These are phyloP conservation scores for Glaucidium brasilianum DNA, from an alignment of 2,113 vertebrate genomes.

Conservation along the genomic window DNA sequence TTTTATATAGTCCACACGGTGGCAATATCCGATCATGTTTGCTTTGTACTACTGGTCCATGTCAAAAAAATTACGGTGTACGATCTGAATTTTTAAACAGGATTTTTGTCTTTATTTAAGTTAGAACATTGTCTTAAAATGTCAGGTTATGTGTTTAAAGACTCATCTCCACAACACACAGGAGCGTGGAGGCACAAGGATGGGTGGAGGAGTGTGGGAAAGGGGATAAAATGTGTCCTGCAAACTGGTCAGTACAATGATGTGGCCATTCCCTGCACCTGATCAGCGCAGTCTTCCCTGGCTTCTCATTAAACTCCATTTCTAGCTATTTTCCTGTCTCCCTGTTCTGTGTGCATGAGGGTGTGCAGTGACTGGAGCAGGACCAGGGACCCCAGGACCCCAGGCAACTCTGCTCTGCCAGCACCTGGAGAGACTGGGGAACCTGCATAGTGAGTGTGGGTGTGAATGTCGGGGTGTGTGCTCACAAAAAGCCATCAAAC, in stretches of 20 bases:
- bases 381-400: no score
- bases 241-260: rapidly evolving
- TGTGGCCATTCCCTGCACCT: not conserved
- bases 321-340: not conserved
- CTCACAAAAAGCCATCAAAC: not conserved
- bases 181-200: not conserved
- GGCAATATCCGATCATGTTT: not conserved
- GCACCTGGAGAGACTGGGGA: not conserved
- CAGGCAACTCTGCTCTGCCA: not conserved
- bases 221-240: not conserved
- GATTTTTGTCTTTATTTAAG: not conserved
- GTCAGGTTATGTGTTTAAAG: not conserved
- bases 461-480: not conserved
- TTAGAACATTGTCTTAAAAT: not conserved
- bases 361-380: not conserved
- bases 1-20: not conserved
- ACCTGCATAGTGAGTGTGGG: rapidly evolving
- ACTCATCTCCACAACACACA: not conserved
- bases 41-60: not conserved
- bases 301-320: not conserved
- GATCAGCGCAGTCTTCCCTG: not conserved
- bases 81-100: not conserved
- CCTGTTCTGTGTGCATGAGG: rapidly evolving
- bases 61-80: not conserved
- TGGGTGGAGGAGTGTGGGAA: not conserved